These are phyloP conservation scores for Etheostoma spectabile DNA, from an alignment of 2,113 vertebrate genomes.

Conservation along the genomic window DNA sequence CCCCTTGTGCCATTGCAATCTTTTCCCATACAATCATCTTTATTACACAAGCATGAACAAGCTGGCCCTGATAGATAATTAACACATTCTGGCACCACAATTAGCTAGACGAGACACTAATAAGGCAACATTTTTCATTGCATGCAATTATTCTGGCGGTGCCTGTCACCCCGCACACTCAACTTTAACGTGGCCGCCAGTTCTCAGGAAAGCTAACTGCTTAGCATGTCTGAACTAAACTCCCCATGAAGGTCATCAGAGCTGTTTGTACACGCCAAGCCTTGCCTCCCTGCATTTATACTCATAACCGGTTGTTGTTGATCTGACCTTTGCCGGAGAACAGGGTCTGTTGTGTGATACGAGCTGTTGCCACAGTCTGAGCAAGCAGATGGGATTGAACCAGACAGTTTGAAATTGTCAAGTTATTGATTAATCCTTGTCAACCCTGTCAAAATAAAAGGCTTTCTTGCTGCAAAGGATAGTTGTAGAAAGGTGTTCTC, in stretches of 20 bases:
- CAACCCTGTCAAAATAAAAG: slow-evolving; percentile 9
- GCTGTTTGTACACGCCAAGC: slow-evolving; percentile 34
- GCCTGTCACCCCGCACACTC: slow-evolving; percentile 29
- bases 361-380: background rate
- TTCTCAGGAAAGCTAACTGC: slow-evolving; percentile 21
- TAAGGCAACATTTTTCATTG: slow-evolving; percentile 38
- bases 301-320: slow-evolving; percentile 36
- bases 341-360: slow-evolving; percentile 19
- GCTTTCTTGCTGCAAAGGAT: background rate
- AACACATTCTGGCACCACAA: slow-evolving; percentile 42
- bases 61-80: slow-evolving; percentile 40
- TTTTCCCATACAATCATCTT: slow-evolving; percentile 37
- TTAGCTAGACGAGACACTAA: slow-evolving; percentile 44
- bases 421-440: slow-evolving; percentile 17
- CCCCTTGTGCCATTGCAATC: slow-evolving; percentile 7
- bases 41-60: slow-evolving; percentile 33
- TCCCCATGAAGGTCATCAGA: slow-evolving; percentile 60
- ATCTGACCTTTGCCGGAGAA: slow-evolving; percentile 66
- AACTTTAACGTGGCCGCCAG: slow-evolving; percentile 8
- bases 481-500: slow-evolving; percentile 11
- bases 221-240: slow-evolving; percentile 42
- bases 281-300: slow-evolving; percentile 7
- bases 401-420: slow-evolving; percentile 19
- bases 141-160: slow-evolving; percentile 9
- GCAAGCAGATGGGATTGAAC: slow-evolving; percentile 27